Evolutionary conservation across 1,140 invertebrate genomes (phyloP).

Genomic region (Hylyphantes graminicola): DNA sequence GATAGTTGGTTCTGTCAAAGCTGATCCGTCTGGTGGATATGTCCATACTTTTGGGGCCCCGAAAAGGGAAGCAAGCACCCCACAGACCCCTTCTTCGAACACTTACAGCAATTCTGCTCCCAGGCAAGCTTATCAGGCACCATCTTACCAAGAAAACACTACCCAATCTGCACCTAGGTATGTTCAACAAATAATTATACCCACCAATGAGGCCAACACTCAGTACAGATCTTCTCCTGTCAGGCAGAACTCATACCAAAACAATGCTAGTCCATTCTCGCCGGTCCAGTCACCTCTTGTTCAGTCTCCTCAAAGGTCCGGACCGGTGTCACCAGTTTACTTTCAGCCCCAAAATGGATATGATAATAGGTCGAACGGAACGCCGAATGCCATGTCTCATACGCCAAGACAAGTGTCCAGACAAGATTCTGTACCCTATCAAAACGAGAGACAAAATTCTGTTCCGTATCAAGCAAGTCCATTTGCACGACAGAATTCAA

Average conservation of each 20-base stretch:
- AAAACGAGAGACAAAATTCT: conserved; percentile 13
- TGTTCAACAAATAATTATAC: conserved; percentile 39
- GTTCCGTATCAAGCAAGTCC: conserved; percentile 5
- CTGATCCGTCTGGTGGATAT: conserved; percentile 44
- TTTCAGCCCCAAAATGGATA: conserved; percentile 36
- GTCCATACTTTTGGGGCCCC: conserved; percentile 51
- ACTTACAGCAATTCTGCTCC: not conserved
- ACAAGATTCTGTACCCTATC: conserved; percentile 33
- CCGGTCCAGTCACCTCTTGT: not conserved
- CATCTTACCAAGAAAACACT: conserved; percentile 33
- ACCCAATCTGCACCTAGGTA: conserved; percentile 25
- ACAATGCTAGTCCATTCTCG: conserved; percentile 39
- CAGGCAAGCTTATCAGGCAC: not conserved
- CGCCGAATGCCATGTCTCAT: not conserved
- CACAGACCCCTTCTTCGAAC: conserved; percentile 13
- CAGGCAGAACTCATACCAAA: conserved; percentile 32
- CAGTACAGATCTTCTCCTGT: conserved; percentile 21
- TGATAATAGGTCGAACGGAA: conserved; percentile 11
- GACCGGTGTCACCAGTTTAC: conserved; percentile 8
- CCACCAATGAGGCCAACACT: conserved; percentile 6
- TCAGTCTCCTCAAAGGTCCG: conserved; percentile 26
- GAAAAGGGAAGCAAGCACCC: conserved; percentile 13
- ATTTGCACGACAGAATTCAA: not conserved
- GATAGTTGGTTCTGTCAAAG: conserved; percentile 34
- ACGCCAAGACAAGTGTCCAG: not conserved